A percentile compares a stretch with the other conserved stretches of the same genome.
Conservation (phyloP, 1,140 invertebrate species). For the Ceratina japonica region DNA sequence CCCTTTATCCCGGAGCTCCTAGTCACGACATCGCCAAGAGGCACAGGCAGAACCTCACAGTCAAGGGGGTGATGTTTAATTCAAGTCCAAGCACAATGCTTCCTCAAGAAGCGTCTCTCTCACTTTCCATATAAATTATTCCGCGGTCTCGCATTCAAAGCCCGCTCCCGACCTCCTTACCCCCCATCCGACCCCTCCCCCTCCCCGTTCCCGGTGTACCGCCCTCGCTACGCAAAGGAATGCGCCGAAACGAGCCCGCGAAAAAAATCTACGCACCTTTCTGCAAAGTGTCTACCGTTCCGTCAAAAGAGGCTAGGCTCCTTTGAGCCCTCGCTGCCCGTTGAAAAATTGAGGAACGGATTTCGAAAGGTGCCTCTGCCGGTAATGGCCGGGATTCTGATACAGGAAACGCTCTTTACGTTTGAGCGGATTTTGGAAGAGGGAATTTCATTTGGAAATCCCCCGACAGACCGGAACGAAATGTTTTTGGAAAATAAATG, state of each 20-base stretch:
- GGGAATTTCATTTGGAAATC: neutral
- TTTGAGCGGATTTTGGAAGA: neutral
- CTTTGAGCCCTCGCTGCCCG: neutral
- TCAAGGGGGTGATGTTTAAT: slow-evolving; percentile 67
- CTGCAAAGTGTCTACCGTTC: slow-evolving; percentile 40
- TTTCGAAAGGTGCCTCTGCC: slow-evolving; percentile 27
- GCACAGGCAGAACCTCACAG: slow-evolving; percentile 58
- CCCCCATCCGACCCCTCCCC: no score
- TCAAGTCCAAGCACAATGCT: slow-evolving; percentile 67
- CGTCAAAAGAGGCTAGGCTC: slow-evolving; percentile 39
- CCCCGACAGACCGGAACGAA: no score
- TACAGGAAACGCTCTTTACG: neutral
- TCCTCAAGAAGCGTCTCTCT: slow-evolving; percentile 61
- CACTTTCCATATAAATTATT: slow-evolving; percentile 65
- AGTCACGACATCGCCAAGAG: slow-evolving; percentile 68
- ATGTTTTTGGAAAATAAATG: neutral
- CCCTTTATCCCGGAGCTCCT: slow-evolving; percentile 61
- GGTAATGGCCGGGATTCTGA: slow-evolving; percentile 7
- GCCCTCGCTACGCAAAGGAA: slow-evolving; percentile 38
- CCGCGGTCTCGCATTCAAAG: slow-evolving; percentile 60
- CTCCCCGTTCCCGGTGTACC: neutral
- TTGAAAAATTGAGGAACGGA: slow-evolving; percentile 56
- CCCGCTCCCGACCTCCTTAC: slow-evolving; percentile 1
- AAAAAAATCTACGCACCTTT: slow-evolving; percentile 63
- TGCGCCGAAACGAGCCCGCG: slow-evolving; percentile 55